Conservation (phyloP, 2,113 vertebrate species). For the Hystrix brachyura region DNA sequence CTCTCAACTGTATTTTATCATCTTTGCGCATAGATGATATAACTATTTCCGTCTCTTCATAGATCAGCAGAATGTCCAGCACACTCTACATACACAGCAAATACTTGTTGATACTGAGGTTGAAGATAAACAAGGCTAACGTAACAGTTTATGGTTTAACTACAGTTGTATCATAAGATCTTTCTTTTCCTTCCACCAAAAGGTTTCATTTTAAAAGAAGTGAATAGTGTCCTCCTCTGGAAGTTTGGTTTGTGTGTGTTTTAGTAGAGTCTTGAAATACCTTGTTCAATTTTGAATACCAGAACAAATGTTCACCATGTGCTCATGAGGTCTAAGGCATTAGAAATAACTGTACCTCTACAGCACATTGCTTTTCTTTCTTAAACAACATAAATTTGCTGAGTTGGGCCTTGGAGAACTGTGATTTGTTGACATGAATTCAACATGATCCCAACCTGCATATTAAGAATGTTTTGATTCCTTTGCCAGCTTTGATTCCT, state of each 20-base stretch:
- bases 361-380: conserved; percentile 49
- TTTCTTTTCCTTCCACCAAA: neutral
- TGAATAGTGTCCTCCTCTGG: neutral
- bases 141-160: neutral
- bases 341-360: neutral
- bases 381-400: conserved; percentile 73
- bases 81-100: neutral
- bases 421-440: conserved; percentile 72
- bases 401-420: conserved; percentile 57
- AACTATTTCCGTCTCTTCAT: neutral
- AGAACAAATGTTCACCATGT: conserved; percentile 66
- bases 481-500: conserved; percentile 42
- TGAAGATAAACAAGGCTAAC: neutral
- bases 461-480: conserved; percentile 74
- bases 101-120: neutral
- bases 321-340: neutral
- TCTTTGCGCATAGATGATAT: neutral
- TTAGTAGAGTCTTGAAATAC: conserved; percentile 47
- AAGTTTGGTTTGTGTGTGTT: conserved; percentile 54
- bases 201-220: neutral
- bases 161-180: neutral
- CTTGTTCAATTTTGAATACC: conserved; percentile 32
- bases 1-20: neutral
- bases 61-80: neutral
- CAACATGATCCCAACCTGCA: conserved; percentile 66